Percentiles rank a stretch among this genome's conserved stretches.
Conservation (phyloP, 37 sponge, comb jelly and placozoan species). For the Cladorhizidae sp. region DNA sequence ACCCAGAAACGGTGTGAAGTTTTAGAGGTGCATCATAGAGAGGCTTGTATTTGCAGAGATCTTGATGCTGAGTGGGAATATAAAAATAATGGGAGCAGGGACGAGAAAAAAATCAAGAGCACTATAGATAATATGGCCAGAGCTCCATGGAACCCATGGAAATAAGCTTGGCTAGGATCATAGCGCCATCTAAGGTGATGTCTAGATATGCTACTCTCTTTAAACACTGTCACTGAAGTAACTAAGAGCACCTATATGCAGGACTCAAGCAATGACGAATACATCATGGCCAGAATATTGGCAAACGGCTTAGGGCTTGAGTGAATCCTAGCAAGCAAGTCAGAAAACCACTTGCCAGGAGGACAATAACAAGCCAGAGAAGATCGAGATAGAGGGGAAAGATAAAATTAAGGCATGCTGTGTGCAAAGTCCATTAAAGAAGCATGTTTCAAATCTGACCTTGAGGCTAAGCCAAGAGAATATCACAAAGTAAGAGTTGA, state of each 20-base stretch:
- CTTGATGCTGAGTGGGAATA: no score
- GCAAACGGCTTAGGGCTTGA: slow-evolving; percentile 34
- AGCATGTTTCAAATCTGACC: slow-evolving; percentile 43
- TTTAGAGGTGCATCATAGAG: slow-evolving; percentile 54
- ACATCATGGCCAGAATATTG: slow-evolving; percentile 39
- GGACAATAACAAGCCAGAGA: slow-evolving; percentile 37
- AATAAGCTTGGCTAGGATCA: slow-evolving; percentile 40
- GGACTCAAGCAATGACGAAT: slow-evolving; percentile 22
- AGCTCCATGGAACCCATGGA: slow-evolving; percentile 15
- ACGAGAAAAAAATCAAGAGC: slow-evolving; percentile 11
- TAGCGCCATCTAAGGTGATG: no score
- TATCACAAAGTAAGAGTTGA: neutral
- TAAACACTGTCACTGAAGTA: neutral
- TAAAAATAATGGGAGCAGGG: no score
- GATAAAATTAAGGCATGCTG: slow-evolving; percentile 15
- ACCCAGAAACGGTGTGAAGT: slow-evolving; percentile 50
- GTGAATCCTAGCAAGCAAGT: slow-evolving; percentile 8
- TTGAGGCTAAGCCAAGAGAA: slow-evolving; percentile 32
- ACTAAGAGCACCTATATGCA: slow-evolving; percentile 28
- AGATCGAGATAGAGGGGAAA: slow-evolving; percentile 58
- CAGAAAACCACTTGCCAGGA: slow-evolving; percentile 11
- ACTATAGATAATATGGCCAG: slow-evolving; percentile 31
- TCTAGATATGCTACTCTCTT: neutral
- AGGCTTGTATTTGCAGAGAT: slow-evolving; percentile 16
- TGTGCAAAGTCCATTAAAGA: slow-evolving; percentile 47